phyloP scores from a whole-genome alignment of 30 jellyfish, hydroid and myxozoan genomes.

The Pelagia noctiluca region DNA sequence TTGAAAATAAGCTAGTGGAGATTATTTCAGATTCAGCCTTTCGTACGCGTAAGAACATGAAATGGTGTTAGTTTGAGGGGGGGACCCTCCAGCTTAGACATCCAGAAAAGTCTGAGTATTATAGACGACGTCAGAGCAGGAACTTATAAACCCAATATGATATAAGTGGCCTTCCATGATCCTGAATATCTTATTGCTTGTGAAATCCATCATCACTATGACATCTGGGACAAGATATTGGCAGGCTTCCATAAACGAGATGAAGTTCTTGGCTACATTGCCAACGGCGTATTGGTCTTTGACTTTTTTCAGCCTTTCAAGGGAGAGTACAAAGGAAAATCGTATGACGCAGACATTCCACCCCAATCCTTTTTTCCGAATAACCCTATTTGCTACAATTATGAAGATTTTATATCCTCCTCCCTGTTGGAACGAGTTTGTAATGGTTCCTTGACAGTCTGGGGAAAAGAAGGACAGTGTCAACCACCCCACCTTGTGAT shows the following conservation, averaged over 20 bases:
- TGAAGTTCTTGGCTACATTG: neutral
- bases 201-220: neutral
- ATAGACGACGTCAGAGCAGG: too few relatives aligned
- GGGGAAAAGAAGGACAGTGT: constrained; percentile 21
- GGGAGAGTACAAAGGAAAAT: neutral
- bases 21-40: too few relatives aligned
- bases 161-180: neutral
- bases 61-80: too few relatives aligned
- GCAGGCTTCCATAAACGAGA: neutral
- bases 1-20: too few relatives aligned
- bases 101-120: too few relatives aligned
- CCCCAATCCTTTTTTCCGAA: neutral
- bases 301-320: neutral
- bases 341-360: neutral
- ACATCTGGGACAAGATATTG: neutral
- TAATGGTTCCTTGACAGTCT: constrained; percentile 16
- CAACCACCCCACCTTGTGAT: constrained; percentile 11
- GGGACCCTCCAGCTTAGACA: too few relatives aligned
- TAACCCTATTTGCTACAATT: neutral
- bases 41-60: too few relatives aligned
- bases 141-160: too few relatives aligned
- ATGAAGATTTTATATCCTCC: too few relatives aligned
- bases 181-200: neutral
- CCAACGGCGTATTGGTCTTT: constrained; percentile 6
- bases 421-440: constrained; percentile 5